Evolutionary conservation across 2,113 vertebrate genomes (phyloP).

Genomic region (Spilogale gracilis): DNA sequence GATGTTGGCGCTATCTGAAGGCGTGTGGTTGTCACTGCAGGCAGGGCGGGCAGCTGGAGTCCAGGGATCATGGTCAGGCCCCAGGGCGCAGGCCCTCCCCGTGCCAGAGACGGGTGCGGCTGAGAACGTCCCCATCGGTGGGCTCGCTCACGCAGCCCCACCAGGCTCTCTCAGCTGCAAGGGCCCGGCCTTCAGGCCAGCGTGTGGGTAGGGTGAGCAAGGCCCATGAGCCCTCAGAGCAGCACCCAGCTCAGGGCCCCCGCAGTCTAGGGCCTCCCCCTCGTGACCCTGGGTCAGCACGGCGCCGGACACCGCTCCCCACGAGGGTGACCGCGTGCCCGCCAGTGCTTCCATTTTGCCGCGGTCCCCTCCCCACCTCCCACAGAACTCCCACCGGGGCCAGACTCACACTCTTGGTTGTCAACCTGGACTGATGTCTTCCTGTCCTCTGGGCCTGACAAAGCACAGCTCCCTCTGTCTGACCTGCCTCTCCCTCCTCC

Average conservation of each 20-base stretch:
- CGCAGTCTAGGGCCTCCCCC: accelerated
- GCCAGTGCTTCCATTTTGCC: not conserved
- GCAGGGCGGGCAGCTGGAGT: not conserved
- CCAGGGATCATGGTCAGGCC: not conserved
- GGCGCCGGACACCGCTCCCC: accelerated
- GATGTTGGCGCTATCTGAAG: accelerated
- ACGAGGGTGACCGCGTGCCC: too few relatives aligned
- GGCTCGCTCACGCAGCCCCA: not conserved
- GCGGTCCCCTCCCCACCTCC: not conserved
- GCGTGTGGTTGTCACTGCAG: not conserved
- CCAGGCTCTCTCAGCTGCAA: too few relatives aligned
- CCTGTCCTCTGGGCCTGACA: not conserved
- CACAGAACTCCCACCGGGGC: accelerated
- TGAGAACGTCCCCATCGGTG: too few relatives aligned
- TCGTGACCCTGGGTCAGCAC: not conserved
- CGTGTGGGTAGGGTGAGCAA: not conserved
- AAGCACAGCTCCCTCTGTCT: not conserved
- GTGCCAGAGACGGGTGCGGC: accelerated
- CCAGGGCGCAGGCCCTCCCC: not conserved
- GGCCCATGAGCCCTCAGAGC: accelerated
- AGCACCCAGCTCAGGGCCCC: accelerated
- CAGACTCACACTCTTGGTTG: not conserved
- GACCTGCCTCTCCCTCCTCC: not conserved
- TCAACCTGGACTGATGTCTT: too few relatives aligned
- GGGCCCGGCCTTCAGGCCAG: not conserved